Evolutionary conservation across 2,797 vertebrate species (phyloP), one percentile per base, ranked within the genome.

Genomic region (Poeciliopsis infans): DNA sequence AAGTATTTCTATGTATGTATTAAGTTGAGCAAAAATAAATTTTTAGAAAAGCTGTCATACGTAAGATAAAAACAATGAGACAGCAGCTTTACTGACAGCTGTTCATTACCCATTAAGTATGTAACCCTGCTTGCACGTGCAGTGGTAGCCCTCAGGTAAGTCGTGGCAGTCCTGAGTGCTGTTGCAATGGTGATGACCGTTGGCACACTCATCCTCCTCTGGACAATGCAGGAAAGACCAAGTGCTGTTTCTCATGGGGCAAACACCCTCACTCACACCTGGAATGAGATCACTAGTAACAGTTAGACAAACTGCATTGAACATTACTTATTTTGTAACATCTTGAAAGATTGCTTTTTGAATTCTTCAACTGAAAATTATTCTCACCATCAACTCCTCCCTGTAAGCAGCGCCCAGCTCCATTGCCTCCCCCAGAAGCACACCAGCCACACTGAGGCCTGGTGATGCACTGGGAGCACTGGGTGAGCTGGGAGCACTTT

Each of bases 371-470:
- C 5, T 57, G 11, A 53, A 70, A 2, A 31, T 31, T 74, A 89
- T 79, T 93, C 95, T 91, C 84, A 96, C 97, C 97, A 15, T 96
- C 96, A 66, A 97, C 95, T 47, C 97, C 97, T 31, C 97, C 97
- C 87, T 97, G 97, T 83, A 96, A 86, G 89, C 97, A 98, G 81
- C 83, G 94, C 16, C 97, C 97, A 0, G 94, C 96, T 1, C 97
- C 97, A 4, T 98, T 97, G 79, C 95, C 96, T 7, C 94, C 96
- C 0, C 83, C 91, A 59, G 90, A 77, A 47, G 97, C 96, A 81
- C 97, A 98, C 97, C 97, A 98, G 73, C 97, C 97, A 13, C 97
- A 98, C 90, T 97, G 97, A 64, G 97, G 97, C 76, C 96, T 95
- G 76, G 94, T 95, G 72, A 98, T 96, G 90, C 97, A 98, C 82